Conservation (phyloP, 1,140 invertebrate species). For the Camponotus floridanus region DNA sequence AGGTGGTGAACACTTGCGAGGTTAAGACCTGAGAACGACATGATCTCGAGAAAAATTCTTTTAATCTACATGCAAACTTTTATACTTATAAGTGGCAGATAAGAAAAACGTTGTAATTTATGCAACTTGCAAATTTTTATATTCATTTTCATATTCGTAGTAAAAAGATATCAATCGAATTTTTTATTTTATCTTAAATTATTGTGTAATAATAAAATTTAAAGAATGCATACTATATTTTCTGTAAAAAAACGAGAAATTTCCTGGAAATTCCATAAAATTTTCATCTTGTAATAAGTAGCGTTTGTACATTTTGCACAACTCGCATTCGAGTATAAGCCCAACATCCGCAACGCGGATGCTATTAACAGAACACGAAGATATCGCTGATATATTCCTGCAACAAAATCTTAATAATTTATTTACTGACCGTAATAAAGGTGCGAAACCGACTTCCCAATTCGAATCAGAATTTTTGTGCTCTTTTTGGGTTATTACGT, state of each 20-base stretch:
- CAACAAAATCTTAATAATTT: slow-evolving; percentile 65
- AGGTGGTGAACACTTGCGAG: slow-evolving; percentile 73
- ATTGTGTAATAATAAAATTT: slow-evolving; percentile 12
- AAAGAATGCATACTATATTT: background rate
- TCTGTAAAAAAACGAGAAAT: background rate
- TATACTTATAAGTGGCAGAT: background rate
- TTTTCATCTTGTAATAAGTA: slow-evolving; percentile 23
- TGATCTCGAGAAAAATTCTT: slow-evolving; percentile 31
- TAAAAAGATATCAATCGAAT: background rate
- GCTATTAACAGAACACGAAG: slow-evolving; percentile 31
- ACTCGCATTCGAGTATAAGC: background rate
- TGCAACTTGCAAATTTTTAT: too few species aligned
- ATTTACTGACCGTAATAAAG: slow-evolving; percentile 66
- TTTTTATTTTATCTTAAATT: background rate
- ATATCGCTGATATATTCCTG: background rate
- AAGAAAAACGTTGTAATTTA: background rate
- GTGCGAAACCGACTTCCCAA: slow-evolving; percentile 9
- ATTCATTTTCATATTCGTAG: too few species aligned
- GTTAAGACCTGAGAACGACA: slow-evolving; percentile 48
- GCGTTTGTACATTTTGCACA: background rate
- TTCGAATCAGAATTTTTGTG: background rate
- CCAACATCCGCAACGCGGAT: background rate
- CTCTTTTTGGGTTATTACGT: slow-evolving; percentile 29
- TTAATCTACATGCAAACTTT: background rate
- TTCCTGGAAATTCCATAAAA: background rate